phyloP scores from a whole-genome alignment of 2,888 invertebrate genomes.

The Gonocerus acuteangulatus region DNA sequence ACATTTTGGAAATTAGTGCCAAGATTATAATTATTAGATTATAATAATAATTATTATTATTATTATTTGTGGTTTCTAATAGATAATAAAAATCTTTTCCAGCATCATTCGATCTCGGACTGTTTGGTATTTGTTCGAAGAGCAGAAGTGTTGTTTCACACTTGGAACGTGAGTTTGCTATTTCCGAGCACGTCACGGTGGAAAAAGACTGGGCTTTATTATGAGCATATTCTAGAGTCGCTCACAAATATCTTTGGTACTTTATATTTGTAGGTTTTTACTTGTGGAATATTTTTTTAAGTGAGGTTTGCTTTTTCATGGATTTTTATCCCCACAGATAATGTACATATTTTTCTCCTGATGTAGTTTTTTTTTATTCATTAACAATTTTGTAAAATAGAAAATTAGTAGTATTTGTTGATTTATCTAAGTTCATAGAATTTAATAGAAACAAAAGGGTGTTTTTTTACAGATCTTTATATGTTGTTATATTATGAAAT shows the following conservation, averaged over 20 bases:
- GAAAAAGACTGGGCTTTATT: constrained; percentile 34
- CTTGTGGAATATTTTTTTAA: background rate
- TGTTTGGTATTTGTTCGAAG: constrained; percentile 39
- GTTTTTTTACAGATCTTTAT: no score
- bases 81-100: constrained; percentile 38
- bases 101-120: constrained; percentile 41
- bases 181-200: constrained; percentile 29
- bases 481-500: no score
- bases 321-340: background rate
- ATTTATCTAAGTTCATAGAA: no score
- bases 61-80: no score
- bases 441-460: no score
- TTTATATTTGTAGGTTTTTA: background rate
- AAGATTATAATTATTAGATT: no score
- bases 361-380: background rate
- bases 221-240: constrained; percentile 15
- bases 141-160: constrained; percentile 23
- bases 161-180: constrained; percentile 28
- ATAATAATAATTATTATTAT: no score
- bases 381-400: background rate
- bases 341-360: background rate
- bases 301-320: background rate
- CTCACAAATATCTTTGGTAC: background rate
- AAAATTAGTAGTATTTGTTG: no score
- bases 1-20: no score